Conservation (phyloP, 2,113 vertebrate genomes). For the Drymodes brunneopygia region DNA sequence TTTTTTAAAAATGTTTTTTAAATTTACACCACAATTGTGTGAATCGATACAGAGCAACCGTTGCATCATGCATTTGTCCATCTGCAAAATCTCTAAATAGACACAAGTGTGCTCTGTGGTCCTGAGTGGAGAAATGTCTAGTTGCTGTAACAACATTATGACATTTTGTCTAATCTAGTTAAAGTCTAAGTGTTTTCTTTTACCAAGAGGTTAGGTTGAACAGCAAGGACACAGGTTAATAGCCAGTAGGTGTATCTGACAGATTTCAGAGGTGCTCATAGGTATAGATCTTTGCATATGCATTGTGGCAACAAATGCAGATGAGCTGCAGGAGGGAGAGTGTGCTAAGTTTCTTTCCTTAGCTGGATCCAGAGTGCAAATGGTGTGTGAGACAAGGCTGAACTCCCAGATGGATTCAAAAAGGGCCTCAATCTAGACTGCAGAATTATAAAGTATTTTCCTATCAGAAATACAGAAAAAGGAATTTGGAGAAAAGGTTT, state of each 20-base stretch:
- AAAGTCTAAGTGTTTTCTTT: not conserved
- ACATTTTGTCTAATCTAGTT: not conserved
- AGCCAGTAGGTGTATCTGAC: not conserved
- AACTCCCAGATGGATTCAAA: not conserved
- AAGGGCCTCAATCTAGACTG: not conserved
- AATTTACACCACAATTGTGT: not conserved
- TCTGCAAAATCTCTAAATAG: not conserved
- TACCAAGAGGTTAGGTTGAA: not conserved
- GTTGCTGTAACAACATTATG: not conserved
- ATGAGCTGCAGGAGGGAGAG: not conserved
- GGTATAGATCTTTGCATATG: not conserved
- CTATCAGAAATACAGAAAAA: not conserved
- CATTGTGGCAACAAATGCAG: not conserved
- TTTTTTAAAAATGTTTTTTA: not conserved
- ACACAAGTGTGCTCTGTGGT: not conserved
- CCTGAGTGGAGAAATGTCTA: not conserved
- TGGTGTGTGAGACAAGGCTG: not conserved
- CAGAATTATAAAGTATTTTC: not conserved
- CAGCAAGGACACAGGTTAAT: not conserved
- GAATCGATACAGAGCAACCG: not conserved
- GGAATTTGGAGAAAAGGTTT: not conserved
- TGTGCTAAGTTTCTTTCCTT: not conserved
- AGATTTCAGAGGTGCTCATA: not conserved
- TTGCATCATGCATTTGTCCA: not conserved
- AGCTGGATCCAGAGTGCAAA: not conserved